Base-by-base conservation (phyloP, 1,140 invertebrate genomes). In the Nilaparvata lugens region DNA sequence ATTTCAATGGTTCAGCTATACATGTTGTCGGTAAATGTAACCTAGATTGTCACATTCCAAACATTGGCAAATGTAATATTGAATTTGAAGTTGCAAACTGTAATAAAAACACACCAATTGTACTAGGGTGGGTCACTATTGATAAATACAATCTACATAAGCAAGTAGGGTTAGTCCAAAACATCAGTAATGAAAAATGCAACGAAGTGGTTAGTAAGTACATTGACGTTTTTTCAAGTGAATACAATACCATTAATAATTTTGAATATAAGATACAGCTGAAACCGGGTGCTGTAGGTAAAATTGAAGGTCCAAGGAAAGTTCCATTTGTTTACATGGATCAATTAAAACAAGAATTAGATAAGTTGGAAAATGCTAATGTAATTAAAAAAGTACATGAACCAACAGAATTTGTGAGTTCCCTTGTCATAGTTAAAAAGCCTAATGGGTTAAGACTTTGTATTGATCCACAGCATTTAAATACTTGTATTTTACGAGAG, bases 401-500 rank as follows among this genome's bases (percentile, higher is more conserved):
- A 54, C 23, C 52, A 4, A 54, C 52, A 4, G 52, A 54, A 25
- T 54, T 4, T 4, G 24, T 24, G 4, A 18, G 23, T 25, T 31
- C 52, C 2, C 24, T 54, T 2, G 52, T 54, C 2, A 14, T 25
- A 9, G 52, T 31, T 2, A 24, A 24, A 54, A 54, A 54, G 24
- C 24, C 24, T 4, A 16, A 19, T 1, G 28, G 28, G 2, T 6
- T 56, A 23, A 4, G 31, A 7, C 5, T 56, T 40, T 56, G 59
- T 43, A 13, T 48, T 21, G 59, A 61, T 19, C 52, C 52, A 21
- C 53, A 40, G 14, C 19, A 54, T 14, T 24, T 61, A 4, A 61
- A 61, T 18, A 24, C 19, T 19, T 19, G 35, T 54, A 43, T 61
- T n/a, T 23, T 35, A 9, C 7, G 31, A 9, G 9, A 35, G 9